These are phyloP conservation scores for Caenorhabditis sulstoni DNA, from an alignment of 2,888 invertebrate species.

Conservation along the genomic window DNA sequence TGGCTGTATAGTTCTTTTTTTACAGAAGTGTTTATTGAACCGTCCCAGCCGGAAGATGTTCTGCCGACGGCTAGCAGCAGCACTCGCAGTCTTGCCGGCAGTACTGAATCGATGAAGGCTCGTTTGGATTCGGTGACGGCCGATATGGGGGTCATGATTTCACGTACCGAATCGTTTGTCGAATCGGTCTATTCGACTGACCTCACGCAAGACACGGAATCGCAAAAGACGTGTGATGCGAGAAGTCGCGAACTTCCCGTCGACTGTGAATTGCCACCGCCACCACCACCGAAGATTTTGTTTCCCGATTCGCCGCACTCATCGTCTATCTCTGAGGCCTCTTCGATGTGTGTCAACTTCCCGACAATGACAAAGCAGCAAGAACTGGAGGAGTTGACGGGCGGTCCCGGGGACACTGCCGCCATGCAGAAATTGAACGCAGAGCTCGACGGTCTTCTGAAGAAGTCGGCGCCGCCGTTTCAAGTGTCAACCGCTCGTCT, in stretches of 20 bases:
- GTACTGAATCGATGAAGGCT: constrained; percentile 18
- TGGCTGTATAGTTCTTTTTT: background rate
- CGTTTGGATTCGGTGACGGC: constrained; percentile 12
- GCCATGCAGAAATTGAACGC: constrained; percentile 47
- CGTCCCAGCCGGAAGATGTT: constrained; percentile 1
- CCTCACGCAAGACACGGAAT: constrained; percentile 24
- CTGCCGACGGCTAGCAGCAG: constrained; percentile 25
- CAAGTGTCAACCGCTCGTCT: constrained; percentile 54
- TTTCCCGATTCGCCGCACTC: constrained; percentile 1
- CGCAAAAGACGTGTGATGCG: constrained; percentile 31
- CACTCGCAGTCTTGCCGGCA: constrained; percentile 42
- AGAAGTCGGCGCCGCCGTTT: constrained; percentile 48
- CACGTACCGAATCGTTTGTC: constrained; percentile 13
- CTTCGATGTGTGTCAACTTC: constrained; percentile 32
- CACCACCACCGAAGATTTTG: background rate
- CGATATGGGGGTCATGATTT: background rate
- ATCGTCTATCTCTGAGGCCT: constrained; percentile 15
- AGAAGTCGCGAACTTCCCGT: constrained; percentile 49
- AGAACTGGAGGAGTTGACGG: constrained; percentile 7
- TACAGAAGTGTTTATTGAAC: constrained; percentile 35
- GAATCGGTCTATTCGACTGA: constrained; percentile 39
- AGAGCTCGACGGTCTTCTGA: constrained; percentile 44
- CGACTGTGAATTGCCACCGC: constrained; percentile 31
- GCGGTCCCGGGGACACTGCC: constrained; percentile 7
- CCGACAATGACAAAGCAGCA: constrained; percentile 10